Evolutionary conservation across 1,140 invertebrate species (phyloP).

Genomic region (Scaptomyza montana): DNA sequence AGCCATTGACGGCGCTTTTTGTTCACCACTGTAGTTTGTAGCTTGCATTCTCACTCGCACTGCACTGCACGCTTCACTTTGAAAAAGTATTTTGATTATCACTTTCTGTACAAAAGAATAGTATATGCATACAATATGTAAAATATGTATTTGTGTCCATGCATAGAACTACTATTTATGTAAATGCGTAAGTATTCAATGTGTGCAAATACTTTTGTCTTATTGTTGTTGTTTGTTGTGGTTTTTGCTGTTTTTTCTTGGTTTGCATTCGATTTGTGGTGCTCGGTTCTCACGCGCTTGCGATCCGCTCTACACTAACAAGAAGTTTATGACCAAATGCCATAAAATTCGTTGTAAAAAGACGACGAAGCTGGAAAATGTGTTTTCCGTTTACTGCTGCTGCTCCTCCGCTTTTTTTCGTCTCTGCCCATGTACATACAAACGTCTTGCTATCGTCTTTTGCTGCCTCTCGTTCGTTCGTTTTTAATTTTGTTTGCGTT

Average conservation of each 20-base stretch:
- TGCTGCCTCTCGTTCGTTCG: constrained; percentile 23
- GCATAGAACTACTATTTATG: neutral
- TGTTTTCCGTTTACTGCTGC: constrained; percentile 72
- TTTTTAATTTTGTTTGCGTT: constrained; percentile 41
- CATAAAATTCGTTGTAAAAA: constrained; percentile 84
- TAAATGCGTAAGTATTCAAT: constrained; percentile 17
- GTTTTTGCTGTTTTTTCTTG: constrained; percentile 4
- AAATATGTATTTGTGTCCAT: too few species aligned
- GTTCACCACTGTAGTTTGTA: neutral
- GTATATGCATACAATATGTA: neutral
- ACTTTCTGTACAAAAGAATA: constrained; percentile 7
- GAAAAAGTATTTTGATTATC: neutral
- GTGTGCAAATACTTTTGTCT: constrained; percentile 37
- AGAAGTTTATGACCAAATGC: constrained; percentile 84
- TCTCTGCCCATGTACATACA: neutral
- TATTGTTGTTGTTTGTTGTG: constrained; percentile 45
- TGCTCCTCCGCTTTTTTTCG: constrained; percentile 12
- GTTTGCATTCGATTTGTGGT: constrained; percentile 38
- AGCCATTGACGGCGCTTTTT: constrained; percentile 11
- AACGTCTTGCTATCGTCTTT: constrained; percentile 30
- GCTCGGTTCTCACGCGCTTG: constrained; percentile 67
- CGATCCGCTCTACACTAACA: constrained; percentile 83
- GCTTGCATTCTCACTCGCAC: constrained; percentile 28
- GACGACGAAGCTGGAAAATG: constrained; percentile 83
- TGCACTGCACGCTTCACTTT: neutral